Conservation (phyloP, 2,797 vertebrate species). For the Mallotus villosus region DNA sequence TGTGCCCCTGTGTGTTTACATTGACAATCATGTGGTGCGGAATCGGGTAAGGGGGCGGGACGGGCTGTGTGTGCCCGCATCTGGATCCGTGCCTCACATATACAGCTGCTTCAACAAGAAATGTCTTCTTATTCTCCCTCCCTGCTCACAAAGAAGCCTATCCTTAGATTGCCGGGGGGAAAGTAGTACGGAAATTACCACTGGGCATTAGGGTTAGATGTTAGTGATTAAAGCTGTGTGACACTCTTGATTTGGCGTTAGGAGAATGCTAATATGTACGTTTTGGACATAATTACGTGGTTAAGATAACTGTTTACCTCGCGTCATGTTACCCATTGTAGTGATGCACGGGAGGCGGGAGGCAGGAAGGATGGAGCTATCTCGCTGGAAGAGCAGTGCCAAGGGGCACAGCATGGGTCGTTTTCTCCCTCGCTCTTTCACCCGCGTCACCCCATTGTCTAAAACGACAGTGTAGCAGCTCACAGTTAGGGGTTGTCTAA, state of each 20-base stretch:
- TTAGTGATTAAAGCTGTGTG: conserved; percentile 51
- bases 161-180: conserved; percentile 27
- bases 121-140: not conserved
- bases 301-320: conserved; percentile 56
- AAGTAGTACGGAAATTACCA: conserved; percentile 32
- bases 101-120: not conserved
- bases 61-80: conserved; percentile 11
- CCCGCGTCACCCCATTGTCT: conserved; percentile 4
- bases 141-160: not conserved
- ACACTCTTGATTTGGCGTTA: conserved; percentile 56
- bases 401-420: conserved; percentile 39
- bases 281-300: conserved; percentile 56
- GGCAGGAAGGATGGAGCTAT: conserved; percentile 62
- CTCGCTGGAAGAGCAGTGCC: conserved; percentile 39
- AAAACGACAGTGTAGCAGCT: conserved; percentile 18
- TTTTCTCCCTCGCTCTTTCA: conserved; percentile 24
- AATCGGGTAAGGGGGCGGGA: conserved; percentile 59
- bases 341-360: conserved; percentile 61
- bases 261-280: conserved; percentile 29
- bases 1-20: conserved; percentile 65
- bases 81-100: not conserved
- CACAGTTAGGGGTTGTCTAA: conserved; percentile 56
- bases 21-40: conserved; percentile 58
- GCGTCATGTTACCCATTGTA: conserved; percentile 54
- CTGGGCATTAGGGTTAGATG: conserved; percentile 48